Conservation (phyloP, 2,113 vertebrate species). For the Mormyrus iriodes region DNA sequence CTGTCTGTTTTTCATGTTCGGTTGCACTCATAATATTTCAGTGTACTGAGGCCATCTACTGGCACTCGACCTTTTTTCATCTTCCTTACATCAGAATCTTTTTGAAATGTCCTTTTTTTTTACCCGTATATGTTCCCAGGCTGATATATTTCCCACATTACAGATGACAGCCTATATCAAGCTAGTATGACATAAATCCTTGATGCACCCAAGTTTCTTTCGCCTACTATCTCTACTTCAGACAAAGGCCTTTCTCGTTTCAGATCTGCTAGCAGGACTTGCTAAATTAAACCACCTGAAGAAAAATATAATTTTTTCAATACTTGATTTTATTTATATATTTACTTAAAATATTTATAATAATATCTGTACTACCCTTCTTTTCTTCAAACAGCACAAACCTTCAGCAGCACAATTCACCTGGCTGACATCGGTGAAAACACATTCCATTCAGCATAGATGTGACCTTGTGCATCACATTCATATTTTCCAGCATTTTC, state of each 20-base stretch:
- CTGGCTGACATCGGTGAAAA: conserved; percentile 36
- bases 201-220: conserved; percentile 21
- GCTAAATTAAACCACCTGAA: background rate
- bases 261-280: conserved; percentile 2
- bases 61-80: conserved; percentile 22
- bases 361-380: conserved; percentile 33
- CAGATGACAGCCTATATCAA: conserved; percentile 31
- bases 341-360: background rate
- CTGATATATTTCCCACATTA: conserved; percentile 34
- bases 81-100: background rate
- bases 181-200: conserved; percentile 27
- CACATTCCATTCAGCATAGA: conserved; percentile 20
- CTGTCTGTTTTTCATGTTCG: background rate
- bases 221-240: conserved; percentile 29
- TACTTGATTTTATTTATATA: too few relatives aligned
- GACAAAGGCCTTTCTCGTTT: conserved; percentile 25
- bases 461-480: conserved; percentile 42
- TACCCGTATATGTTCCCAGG: background rate
- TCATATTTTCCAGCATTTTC: conserved; percentile 32
- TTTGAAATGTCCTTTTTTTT: background rate
- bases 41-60: conserved; percentile 53
- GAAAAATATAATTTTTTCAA: background rate
- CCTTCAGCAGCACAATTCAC: background rate
- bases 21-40: conserved; percentile 22
- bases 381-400: conserved; percentile 38